A percentile compares a stretch with the other conserved stretches of the same genome.
These are phyloP conservation scores for Somateria mollissima DNA, from an alignment of 2,797 vertebrate genomes.

Conservation along the genomic window DNA sequence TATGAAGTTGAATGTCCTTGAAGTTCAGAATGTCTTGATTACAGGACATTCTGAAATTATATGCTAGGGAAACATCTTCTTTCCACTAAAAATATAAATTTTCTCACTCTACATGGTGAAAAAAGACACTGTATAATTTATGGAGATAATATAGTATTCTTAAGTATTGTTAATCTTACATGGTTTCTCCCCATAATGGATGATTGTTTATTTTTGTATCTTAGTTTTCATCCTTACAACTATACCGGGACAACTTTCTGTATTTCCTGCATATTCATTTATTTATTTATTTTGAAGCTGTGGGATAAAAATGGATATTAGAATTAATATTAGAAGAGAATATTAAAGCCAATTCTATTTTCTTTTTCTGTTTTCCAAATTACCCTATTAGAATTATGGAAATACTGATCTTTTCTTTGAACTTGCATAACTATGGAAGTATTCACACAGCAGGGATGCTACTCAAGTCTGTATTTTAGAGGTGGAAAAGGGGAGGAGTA, in stretches of 20 bases:
- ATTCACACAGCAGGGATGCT: neutral
- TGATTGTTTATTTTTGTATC: neutral
- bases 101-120: neutral
- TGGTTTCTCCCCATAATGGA: neutral
- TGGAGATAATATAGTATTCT: neutral
- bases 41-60: neutral
- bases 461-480: neutral
- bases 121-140: neutral
- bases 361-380: neutral
- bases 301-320: neutral
- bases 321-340: neutral
- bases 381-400: neutral
- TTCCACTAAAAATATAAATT: neutral
- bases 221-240: neutral
- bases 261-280: neutral
- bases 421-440: neutral
- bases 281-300: neutral
- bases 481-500: neutral
- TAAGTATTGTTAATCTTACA: neutral
- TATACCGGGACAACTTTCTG: fast-evolving
- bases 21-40: neutral
- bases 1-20: neutral
- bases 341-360: neutral
- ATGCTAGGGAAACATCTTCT: neutral
- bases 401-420: neutral